Evolutionary conservation across 2,113 vertebrate species (phyloP).

Genomic region (Grammomys surdaster): DNA sequence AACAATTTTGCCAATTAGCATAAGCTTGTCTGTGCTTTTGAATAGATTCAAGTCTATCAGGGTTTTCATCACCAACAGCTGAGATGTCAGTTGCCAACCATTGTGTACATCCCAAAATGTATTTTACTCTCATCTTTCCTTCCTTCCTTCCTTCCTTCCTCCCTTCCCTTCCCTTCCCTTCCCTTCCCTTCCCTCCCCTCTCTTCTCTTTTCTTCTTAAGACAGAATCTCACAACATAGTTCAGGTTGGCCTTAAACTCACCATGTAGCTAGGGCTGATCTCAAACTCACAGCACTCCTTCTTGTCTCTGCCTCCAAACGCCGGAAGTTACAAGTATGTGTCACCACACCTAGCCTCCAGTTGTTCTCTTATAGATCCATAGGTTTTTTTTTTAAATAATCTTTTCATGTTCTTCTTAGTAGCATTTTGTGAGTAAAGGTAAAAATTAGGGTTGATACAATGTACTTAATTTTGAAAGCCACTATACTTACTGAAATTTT

Average conservation of each 20-base stretch:
- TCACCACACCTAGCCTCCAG: neutral
- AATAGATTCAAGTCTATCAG: neutral
- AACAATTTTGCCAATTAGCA: neutral
- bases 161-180: neutral
- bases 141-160: neutral
- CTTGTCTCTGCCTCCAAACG: neutral
- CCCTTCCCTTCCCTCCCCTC: neutral
- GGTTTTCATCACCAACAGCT: neutral
- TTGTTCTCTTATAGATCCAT: neutral
- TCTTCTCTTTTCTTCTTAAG: neutral
- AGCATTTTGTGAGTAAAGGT: neutral
- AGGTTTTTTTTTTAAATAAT: neutral
- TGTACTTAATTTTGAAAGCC: slow-evolving; percentile 1
- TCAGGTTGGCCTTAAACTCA: neutral
- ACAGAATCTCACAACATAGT: neutral
- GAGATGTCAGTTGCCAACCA: neutral
- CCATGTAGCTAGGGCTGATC: neutral
- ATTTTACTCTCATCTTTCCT: neutral
- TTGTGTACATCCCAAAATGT: neutral
- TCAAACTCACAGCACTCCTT: neutral
- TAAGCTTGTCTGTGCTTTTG: neutral
- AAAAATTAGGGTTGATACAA: neutral
- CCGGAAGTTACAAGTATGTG: neutral
- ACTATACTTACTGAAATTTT: neutral
- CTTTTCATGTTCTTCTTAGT: neutral